Evolutionary conservation across 2,888 invertebrate genomes (phyloP).

Genomic region (Julus scandinavius): DNA sequence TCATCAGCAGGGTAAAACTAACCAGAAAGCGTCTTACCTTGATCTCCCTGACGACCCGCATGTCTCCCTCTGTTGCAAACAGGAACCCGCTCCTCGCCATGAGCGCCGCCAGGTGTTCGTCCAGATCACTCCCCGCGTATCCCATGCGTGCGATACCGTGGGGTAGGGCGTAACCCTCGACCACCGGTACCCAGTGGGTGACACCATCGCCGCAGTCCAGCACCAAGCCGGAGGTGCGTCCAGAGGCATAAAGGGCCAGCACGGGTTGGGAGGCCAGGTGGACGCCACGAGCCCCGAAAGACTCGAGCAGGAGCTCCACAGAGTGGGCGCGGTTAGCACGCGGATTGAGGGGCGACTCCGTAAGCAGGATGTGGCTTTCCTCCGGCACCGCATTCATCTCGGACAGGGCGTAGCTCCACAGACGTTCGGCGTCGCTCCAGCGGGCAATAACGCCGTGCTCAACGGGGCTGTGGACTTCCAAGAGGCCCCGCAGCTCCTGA

Average conservation of each 20-base stretch:
- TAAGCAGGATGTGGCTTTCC: neutral
- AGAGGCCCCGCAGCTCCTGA: neutral
- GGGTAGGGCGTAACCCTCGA: neutral
- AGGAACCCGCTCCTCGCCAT: neutral
- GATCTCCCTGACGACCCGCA: neutral
- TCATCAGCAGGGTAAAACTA: too few species aligned
- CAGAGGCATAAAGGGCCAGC: neutral
- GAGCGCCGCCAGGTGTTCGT: neutral
- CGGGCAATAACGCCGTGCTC: neutral
- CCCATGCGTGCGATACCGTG: neutral
- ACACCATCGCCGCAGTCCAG: slow-evolving; percentile 6
- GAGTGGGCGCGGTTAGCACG: neutral
- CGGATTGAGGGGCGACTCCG: slow-evolving; percentile 1
- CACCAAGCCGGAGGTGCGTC: slow-evolving; percentile 3
- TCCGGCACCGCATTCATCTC: neutral
- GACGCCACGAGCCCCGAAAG: neutral
- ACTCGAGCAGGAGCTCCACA: neutral
- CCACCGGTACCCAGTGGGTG: slow-evolving; percentile 33
- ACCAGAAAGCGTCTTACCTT: slow-evolving; percentile 14
- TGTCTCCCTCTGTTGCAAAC: neutral
- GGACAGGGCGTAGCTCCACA: neutral
- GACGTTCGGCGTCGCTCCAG: neutral
- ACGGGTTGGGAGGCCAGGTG: neutral
- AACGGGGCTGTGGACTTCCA: neutral
- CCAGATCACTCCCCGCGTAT: neutral